These are phyloP conservation scores for Myioborus miniatus DNA, from an alignment of 2,797 vertebrate genomes.

Conservation along the genomic window DNA sequence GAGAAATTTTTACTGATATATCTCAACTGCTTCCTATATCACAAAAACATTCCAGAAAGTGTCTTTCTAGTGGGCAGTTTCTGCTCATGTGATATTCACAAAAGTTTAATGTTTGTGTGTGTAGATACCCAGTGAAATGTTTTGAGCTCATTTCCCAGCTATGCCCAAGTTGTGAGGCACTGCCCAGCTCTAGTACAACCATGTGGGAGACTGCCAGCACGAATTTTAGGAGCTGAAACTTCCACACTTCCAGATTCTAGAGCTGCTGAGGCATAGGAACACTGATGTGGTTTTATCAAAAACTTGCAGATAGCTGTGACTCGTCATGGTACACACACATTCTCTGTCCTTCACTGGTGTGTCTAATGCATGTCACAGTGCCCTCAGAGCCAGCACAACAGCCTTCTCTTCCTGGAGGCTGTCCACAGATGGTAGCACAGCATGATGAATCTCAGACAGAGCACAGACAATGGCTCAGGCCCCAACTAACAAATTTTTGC, in stretches of 20 bases:
- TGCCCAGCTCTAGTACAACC: neutral
- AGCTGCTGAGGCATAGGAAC: neutral
- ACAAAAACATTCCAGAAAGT: neutral
- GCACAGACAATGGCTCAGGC: neutral
- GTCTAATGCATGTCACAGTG: neutral
- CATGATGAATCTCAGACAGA: neutral
- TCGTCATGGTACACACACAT: neutral
- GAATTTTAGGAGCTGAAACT: neutral
- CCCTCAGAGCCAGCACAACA: neutral
- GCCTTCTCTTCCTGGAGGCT: neutral
- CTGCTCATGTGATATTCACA: neutral
- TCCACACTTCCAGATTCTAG: neutral
- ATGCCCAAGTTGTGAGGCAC: neutral
- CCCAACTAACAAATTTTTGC: neutral
- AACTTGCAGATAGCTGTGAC: neutral
- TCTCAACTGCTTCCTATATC: neutral
- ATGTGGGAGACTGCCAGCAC: rapidly evolving
- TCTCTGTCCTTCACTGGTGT: neutral
- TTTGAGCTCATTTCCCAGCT: neutral
- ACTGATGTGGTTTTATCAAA: neutral
- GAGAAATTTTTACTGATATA: neutral
- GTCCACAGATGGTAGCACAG: neutral
- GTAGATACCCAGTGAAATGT: neutral
- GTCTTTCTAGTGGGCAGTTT: neutral
- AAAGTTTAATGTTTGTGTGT: neutral